phyloP scores from a whole-genome alignment of 2,888 invertebrate species.

The Chydorus sphaericus region DNA sequence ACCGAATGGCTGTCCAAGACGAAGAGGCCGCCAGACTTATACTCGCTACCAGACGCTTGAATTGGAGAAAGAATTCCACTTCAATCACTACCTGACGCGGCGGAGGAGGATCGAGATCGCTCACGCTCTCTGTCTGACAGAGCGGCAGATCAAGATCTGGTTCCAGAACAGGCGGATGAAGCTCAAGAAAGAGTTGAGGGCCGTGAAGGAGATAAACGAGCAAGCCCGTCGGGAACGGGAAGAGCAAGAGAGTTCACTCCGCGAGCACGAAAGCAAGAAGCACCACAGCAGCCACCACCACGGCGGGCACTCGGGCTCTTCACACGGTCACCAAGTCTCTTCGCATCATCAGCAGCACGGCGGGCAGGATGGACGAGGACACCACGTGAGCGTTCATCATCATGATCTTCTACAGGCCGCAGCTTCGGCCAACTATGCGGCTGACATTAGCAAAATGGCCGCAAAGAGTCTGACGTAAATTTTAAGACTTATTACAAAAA shows the following conservation, averaged over 20 bases:
- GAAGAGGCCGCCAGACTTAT: conserved; percentile 92
- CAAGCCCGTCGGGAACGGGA: conserved; percentile 79
- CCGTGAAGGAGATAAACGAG: conserved; percentile 88
- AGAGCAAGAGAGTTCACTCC: conserved; percentile 50
- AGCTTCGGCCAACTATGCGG: conserved; percentile 2
- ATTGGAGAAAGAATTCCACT: conserved; percentile 96
- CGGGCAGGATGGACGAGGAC: neutral
- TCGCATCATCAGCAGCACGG: conserved; percentile 5
- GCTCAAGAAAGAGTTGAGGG: conserved; percentile 85
- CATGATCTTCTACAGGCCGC: conserved; percentile 1
- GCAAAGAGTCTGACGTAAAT: conserved; percentile 1
- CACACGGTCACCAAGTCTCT: neutral
- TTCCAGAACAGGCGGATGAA: conserved; percentile 95
- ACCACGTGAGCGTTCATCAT: conserved; percentile 3
- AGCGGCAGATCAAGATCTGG: conserved; percentile 94
- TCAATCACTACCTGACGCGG: conserved; percentile 92
- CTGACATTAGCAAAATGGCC: conserved; percentile 6
- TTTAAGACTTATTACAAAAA: too few species aligned
- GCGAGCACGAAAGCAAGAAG: conserved; percentile 3
- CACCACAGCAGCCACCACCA: neutral
- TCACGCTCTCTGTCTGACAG: conserved; percentile 86
- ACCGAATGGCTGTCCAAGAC: conserved; percentile 85
- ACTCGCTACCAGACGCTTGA: conserved; percentile 96
- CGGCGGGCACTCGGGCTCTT: neutral
- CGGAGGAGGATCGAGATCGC: conserved; percentile 94